Conservation (phyloP, 2,797 vertebrate genomes). For the Sparidentex hasta region DNA sequence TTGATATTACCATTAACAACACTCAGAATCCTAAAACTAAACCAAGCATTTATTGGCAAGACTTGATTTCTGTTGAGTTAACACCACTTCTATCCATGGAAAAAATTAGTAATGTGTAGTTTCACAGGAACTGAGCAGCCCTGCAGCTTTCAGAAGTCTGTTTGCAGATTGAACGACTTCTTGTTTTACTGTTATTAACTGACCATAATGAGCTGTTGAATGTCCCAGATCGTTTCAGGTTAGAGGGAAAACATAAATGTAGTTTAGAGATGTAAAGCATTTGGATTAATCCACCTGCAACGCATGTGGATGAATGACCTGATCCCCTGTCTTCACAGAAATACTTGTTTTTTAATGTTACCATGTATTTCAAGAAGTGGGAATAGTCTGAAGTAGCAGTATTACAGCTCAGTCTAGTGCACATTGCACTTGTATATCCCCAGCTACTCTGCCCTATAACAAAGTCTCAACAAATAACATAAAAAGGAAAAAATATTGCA, state of each 20-base stretch:
- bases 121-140: neutral
- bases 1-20: neutral
- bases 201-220: slow-evolving; percentile 2
- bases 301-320: neutral
- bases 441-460: neutral
- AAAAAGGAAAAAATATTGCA: neutral
- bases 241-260: neutral
- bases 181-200: neutral
- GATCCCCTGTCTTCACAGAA: neutral
- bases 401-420: neutral
- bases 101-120: neutral
- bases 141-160: neutral
- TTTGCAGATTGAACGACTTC: neutral
- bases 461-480: neutral
- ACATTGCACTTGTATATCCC: neutral
- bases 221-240: neutral
- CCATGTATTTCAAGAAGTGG: neutral
- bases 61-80: neutral
- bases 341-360: neutral
- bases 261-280: neutral
- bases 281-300: neutral
- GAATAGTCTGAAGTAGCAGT: neutral
- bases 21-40: neutral
- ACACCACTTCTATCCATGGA: neutral
- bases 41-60: neutral